Conservation (phyloP, 1,140 invertebrate genomes). For the Maconellicoccus hirsutus region DNA sequence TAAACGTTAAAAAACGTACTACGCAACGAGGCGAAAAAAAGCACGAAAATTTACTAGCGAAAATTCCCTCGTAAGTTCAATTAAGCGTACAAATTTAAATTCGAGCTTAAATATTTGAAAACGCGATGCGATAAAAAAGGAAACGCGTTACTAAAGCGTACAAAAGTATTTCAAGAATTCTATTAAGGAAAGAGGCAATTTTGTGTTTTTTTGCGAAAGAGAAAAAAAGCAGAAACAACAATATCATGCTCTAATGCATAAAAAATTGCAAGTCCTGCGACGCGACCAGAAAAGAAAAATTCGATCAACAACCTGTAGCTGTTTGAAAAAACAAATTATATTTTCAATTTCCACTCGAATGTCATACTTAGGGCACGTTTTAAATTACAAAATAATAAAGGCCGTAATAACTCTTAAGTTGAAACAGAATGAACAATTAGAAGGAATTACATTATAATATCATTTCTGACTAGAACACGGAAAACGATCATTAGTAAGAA, state of each 20-base stretch:
- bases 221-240: not conserved
- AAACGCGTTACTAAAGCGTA: not conserved
- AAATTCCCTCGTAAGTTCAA: too few species aligned
- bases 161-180: not conserved
- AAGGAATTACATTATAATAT: conserved; percentile 10
- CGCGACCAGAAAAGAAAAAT: not conserved
- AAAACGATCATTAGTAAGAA: conserved; percentile 1
- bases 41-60: not conserved
- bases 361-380: not conserved
- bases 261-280: not conserved
- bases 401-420: not conserved
- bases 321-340: not conserved
- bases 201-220: not conserved
- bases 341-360: not conserved
- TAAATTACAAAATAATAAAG: conserved; percentile 5
- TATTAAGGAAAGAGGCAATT: not conserved
- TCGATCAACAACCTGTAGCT: not conserved
- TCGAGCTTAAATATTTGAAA: too few species aligned
- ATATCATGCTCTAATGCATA: not conserved
- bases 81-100: too few species aligned
- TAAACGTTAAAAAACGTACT: too few species aligned
- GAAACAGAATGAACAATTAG: not conserved
- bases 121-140: too few species aligned
- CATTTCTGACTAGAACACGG: not conserved
- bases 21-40: not conserved